Evolutionary conservation across 2,113 vertebrate species (phyloP), one percentile per base, ranked within the genome.

Genomic region (Phocoena phocoena): DNA sequence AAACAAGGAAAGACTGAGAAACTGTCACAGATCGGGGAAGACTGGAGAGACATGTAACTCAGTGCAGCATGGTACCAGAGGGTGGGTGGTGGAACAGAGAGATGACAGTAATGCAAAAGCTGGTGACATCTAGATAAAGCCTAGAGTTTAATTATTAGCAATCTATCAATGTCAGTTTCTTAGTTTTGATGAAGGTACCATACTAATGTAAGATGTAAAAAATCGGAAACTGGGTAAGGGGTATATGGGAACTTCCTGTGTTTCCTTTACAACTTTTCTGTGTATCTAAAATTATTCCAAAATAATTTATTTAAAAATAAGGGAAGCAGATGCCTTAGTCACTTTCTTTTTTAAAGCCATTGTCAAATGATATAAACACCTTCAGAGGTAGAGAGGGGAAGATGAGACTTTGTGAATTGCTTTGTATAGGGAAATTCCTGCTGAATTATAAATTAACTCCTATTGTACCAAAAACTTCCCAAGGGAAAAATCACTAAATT

Each of bases 401-500:
- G 65, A 88, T n/a, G 70, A 93, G 12, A 8, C 71, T 70, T 28
- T n/a, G 33, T 62, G 68, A 71, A 73, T 92, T 55, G 26, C 77
- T 97, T 90, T 23, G n/a, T 67, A 33, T 31, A 82, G 55, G 62
- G 70, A 76, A 92, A 88, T 63, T 76, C 38, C 31, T 84, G 44
- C 31, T 95, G 21, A 62, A 71, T 80, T 92, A 93, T 3, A 93
- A 83, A 25, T 50, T 38, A 74, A 74, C 3, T 95, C n/a, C 60
- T 62, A 36, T 18, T 76, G 20, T 53, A 94, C 25, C 38, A 53
- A 87, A 95, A 90, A 68, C 77, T 55, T 77, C 82, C 31, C 58
- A 53, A 67, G 47, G 71, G 74, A 85, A 95, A 95, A 96, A 92
- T 13, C 31, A 79, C n/a, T 92, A 71, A 70, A 41, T 80, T 68